Evolutionary conservation across 2,797 vertebrate genomes (phyloP).

Genomic region (Smutsia temminckii): DNA sequence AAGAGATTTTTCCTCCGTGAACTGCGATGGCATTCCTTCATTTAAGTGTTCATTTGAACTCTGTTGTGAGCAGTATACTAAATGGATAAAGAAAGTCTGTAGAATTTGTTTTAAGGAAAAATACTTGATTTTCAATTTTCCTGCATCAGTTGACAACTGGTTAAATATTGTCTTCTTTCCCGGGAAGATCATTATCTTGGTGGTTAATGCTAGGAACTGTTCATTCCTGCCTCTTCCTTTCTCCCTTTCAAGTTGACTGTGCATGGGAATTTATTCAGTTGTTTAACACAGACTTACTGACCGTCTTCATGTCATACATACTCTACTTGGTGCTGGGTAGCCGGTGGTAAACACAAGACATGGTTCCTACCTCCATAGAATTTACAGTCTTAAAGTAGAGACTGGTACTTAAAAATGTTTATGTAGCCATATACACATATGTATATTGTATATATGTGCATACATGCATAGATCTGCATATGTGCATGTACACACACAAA

Average conservation of each 20-base stretch:
- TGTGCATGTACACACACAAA: background rate
- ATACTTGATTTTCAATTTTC: constrained; percentile 19
- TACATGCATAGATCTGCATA: background rate
- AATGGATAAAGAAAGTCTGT: background rate
- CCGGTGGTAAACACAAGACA: background rate
- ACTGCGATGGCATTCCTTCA: background rate
- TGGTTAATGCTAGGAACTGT: background rate
- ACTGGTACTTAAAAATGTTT: background rate
- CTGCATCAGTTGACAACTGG: background rate
- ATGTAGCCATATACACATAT: background rate
- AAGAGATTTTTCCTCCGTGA: background rate
- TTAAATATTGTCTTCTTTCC: background rate
- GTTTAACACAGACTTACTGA: background rate
- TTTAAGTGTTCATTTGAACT: background rate
- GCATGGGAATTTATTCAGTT: background rate
- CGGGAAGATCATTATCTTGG: background rate
- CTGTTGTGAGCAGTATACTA: background rate
- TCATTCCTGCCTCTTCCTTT: background rate
- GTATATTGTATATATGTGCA: background rate
- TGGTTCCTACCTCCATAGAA: background rate
- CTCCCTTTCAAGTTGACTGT: background rate
- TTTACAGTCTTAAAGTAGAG: background rate
- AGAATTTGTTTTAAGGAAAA: constrained; percentile 7
- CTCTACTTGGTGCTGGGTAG: background rate
- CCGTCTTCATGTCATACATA: background rate